These are phyloP conservation scores for Acronicta leporina DNA, from an alignment of 2,888 invertebrate species.

Conservation along the genomic window DNA sequence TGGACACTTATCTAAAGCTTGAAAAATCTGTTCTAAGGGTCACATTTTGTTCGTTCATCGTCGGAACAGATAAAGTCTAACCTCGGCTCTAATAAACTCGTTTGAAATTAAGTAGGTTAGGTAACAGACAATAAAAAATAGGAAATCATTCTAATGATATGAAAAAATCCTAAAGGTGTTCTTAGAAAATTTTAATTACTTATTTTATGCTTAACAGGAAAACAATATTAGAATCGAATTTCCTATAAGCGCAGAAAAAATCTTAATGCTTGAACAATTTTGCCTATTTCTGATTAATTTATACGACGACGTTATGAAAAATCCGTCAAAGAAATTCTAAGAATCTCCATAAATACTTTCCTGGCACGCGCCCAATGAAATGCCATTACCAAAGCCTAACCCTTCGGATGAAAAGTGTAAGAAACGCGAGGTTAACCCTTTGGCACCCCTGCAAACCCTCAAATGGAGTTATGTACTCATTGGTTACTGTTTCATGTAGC, in stretches of 20 bases:
- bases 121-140: too few species aligned
- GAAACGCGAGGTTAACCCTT: slow-evolving; percentile 31
- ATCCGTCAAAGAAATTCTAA: slow-evolving; percentile 20
- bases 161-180: too few species aligned
- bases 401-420: slow-evolving; percentile 31
- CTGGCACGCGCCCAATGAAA: slow-evolving; percentile 24
- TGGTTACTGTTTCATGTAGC: slow-evolving; percentile 15
- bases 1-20: neutral
- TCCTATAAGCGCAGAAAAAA: neutral
- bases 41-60: slow-evolving; percentile 1
- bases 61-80: slow-evolving; percentile 2
- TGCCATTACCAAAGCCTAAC: slow-evolving; percentile 31
- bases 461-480: slow-evolving; percentile 10
- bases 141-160: too few species aligned
- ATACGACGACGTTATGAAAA: slow-evolving; percentile 20
- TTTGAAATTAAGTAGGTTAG: neutral
- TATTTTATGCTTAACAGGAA: too few species aligned
- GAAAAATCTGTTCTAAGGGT: slow-evolving; percentile 6
- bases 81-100: neutral
- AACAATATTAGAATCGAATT: neutral
- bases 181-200: too few species aligned
- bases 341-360: slow-evolving; percentile 13
- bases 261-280: too few species aligned
- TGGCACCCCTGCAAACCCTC: slow-evolving; percentile 16
- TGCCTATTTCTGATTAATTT: slow-evolving; percentile 15